Conservation (phyloP, 2,888 invertebrate species). For the Drosophila setosimentum region DNA sequence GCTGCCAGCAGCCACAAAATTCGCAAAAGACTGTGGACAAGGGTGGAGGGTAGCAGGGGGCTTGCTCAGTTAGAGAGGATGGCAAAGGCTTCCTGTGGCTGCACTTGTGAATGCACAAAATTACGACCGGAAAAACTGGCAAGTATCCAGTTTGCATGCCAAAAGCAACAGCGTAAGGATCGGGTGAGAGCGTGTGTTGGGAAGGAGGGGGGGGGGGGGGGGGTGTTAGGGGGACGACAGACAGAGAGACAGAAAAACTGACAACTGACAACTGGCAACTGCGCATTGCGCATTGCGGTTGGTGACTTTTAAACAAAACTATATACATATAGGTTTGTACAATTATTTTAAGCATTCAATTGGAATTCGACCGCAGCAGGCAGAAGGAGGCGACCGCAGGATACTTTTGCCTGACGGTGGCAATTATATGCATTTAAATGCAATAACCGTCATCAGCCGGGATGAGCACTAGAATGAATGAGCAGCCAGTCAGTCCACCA, state of each 20-base stretch:
- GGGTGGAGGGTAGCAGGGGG: neutral
- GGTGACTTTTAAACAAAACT: slow-evolving; percentile 57
- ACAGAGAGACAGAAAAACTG: slow-evolving; percentile 7
- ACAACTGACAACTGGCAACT: slow-evolving; percentile 64
- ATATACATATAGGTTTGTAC: slow-evolving; percentile 38
- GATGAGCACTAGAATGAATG: slow-evolving; percentile 19
- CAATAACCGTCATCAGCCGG: slow-evolving; percentile 79
- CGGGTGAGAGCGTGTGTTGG: neutral
- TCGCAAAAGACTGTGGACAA: slow-evolving; percentile 40
- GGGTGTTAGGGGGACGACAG: neutral
- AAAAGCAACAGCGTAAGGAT: neutral
- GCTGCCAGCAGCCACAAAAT: slow-evolving; percentile 34
- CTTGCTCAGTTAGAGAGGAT: neutral
- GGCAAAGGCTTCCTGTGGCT: slow-evolving; percentile 33
- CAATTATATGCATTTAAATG: slow-evolving; percentile 80
- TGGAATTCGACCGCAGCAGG: slow-evolving; percentile 75
- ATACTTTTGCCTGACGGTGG: slow-evolving; percentile 51
- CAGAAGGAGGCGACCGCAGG: slow-evolving; percentile 61
- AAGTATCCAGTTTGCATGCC: slow-evolving; percentile 49
- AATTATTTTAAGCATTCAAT: slow-evolving; percentile 82
- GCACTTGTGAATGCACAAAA: slow-evolving; percentile 25
- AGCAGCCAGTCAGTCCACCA: neutral
- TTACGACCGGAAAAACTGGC: slow-evolving; percentile 78
- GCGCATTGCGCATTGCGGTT: slow-evolving; percentile 78
- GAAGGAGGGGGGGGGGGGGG: slow-evolving; percentile 1